These are phyloP conservation scores for Maniola jurtina DNA, from an alignment of 1,140 invertebrate species.

Conservation along the genomic window DNA sequence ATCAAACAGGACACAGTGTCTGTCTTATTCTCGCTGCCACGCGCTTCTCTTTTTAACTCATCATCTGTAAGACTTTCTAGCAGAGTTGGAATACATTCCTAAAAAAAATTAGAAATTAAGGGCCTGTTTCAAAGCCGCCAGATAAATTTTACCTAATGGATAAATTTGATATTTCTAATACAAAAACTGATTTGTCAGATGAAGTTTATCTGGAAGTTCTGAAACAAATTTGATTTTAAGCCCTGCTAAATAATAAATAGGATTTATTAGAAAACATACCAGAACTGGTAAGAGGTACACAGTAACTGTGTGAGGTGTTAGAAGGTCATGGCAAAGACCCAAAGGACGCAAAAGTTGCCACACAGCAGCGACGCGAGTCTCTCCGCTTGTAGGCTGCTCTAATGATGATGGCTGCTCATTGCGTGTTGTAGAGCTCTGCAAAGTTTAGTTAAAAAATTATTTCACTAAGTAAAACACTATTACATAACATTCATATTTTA, in stretches of 20 bases:
- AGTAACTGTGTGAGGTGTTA: constrained; percentile 93
- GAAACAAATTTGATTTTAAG: background rate
- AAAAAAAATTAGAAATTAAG: background rate
- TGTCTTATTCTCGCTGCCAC: constrained; percentile 94
- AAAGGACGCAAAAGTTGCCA: constrained; percentile 91
- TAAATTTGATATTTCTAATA: no score
- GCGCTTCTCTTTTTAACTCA: constrained; percentile 97
- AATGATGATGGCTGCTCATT: constrained; percentile 65
- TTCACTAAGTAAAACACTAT: background rate
- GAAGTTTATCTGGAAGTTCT: no score
- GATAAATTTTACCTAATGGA: no score
- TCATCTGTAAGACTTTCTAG: constrained; percentile 98
- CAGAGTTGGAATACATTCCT: constrained; percentile 95
- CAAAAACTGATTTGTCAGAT: no score
- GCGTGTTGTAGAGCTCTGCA: constrained; percentile 50
- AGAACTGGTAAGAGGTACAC: constrained; percentile 96
- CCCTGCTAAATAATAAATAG: background rate
- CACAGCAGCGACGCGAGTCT: constrained; percentile 64
- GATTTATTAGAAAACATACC: constrained; percentile 79
- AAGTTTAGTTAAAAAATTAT: constrained; percentile 19
- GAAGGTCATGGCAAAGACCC: constrained; percentile 93
- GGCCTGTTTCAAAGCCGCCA: no score
- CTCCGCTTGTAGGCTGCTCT: constrained; percentile 61
- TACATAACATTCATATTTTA: background rate
- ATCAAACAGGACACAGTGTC: constrained; percentile 95